phyloP scores from a whole-genome alignment of 1,140 invertebrate species.

The Nomia melanderi region DNA sequence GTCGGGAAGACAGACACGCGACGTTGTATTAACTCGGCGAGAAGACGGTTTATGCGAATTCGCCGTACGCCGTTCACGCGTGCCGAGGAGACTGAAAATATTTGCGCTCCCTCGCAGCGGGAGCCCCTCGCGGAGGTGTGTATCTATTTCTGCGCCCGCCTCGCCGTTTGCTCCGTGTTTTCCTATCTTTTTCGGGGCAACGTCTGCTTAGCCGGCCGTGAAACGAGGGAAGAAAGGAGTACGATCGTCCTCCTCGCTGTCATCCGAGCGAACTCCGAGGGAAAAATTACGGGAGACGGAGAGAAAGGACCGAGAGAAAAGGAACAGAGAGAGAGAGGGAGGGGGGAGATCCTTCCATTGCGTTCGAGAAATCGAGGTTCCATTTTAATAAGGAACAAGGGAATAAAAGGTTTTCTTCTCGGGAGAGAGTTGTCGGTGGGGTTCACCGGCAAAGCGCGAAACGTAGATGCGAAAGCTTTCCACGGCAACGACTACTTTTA shows the following conservation, averaged over 20 bases:
- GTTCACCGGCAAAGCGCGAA: background rate
- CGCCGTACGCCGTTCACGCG: background rate
- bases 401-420: background rate
- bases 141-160: background rate
- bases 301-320: too few relatives aligned
- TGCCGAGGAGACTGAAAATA: background rate
- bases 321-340: background rate
- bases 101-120: background rate
- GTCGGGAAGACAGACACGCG: background rate
- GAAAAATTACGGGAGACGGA: background rate
- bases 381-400: conserved; percentile 2
- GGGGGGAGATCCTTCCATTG: background rate
- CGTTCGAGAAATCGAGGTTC: background rate
- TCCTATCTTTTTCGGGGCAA: rapidly evolving
- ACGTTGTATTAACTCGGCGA: conserved; percentile 4
- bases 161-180: too few relatives aligned
- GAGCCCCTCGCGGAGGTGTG: too few relatives aligned
- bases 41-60: conserved; percentile 11
- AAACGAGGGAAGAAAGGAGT: background rate
- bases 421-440: background rate
- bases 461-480: background rate
- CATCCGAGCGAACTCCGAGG: background rate
- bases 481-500: background rate
- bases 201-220: background rate
- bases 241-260: background rate